These are phyloP conservation scores for Pangasius macronema DNA, from an alignment of 2,797 vertebrate species.

Conservation along the genomic window DNA sequence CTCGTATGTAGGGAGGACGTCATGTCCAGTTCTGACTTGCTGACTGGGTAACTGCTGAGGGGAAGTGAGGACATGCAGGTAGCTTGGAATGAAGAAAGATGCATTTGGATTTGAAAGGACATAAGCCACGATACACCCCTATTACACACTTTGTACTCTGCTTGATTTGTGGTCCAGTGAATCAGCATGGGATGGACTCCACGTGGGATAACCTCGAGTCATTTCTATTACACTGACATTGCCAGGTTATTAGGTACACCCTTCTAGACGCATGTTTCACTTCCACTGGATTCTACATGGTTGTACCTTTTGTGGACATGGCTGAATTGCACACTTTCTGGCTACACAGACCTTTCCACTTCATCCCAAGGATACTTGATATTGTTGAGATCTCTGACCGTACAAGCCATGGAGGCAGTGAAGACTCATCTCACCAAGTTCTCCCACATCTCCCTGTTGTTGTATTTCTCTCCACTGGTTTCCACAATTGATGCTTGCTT, in stretches of 20 bases:
- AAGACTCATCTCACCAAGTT: not conserved
- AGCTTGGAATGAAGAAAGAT: not conserved
- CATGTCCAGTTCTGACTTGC: not conserved
- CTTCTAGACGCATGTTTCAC: not conserved
- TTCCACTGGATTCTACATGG: not conserved
- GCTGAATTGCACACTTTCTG: not conserved
- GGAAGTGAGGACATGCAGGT: conserved; percentile 11
- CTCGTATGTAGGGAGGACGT: not conserved
- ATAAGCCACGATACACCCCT: not conserved
- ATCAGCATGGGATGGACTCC: not conserved
- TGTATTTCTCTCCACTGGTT: not conserved
- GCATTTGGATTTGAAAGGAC: not conserved
- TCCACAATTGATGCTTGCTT: not conserved
- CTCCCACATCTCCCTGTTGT: not conserved
- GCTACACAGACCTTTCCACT: not conserved
- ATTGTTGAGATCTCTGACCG: not conserved
- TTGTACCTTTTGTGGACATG: not conserved
- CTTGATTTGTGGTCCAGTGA: not conserved
- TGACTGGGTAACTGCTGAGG: conserved; percentile 8
- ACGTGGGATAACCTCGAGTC: not conserved
- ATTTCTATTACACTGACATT: not conserved
- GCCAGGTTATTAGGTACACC: not conserved
- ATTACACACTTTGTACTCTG: not conserved
- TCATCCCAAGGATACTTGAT: not conserved
- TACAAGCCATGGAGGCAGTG: not conserved